Conservation (phyloP, 2,888 invertebrate genomes). For the Mechanitis mazaeus region DNA sequence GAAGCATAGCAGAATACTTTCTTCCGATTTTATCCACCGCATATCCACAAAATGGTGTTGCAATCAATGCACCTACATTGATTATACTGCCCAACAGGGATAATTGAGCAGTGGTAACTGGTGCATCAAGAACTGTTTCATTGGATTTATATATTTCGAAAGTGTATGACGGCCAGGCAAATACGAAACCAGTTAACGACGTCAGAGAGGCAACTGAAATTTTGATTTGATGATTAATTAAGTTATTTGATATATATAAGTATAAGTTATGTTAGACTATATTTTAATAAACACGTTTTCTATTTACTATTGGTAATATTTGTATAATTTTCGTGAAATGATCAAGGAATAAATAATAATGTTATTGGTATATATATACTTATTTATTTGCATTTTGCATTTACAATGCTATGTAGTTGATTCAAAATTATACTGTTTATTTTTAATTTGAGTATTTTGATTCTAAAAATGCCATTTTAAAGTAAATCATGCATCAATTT, state of each 20-base stretch:
- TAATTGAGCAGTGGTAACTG: conserved; percentile 51
- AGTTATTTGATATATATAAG: background rate
- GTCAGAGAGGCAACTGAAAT: conserved; percentile 53
- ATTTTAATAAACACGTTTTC: too few species aligned
- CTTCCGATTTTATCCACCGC: conserved; percentile 54
- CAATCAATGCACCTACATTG: conserved; percentile 54
- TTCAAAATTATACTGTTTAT: too few species aligned
- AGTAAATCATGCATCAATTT: too few species aligned
- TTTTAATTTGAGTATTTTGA: too few species aligned
- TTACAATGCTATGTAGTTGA: too few species aligned
- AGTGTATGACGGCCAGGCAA: conserved; percentile 65
- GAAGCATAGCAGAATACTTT: conserved; percentile 59
- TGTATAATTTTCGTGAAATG: too few species aligned
- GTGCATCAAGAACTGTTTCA: conserved; percentile 47
- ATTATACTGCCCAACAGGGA: conserved; percentile 59
- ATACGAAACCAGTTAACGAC: conserved; percentile 53
- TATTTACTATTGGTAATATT: too few species aligned
- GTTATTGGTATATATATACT: too few species aligned
- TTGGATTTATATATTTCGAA: conserved; percentile 56
- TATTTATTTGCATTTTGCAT: too few species aligned
- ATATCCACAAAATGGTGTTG: conserved; percentile 57
- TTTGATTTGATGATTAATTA: background rate
- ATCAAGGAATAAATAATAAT: too few species aligned
- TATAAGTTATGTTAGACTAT: background rate
- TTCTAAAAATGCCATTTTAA: too few species aligned